Evolutionary conservation across 2,888 invertebrate genomes (phyloP).

Genomic region (Eilema depressum): DNA sequence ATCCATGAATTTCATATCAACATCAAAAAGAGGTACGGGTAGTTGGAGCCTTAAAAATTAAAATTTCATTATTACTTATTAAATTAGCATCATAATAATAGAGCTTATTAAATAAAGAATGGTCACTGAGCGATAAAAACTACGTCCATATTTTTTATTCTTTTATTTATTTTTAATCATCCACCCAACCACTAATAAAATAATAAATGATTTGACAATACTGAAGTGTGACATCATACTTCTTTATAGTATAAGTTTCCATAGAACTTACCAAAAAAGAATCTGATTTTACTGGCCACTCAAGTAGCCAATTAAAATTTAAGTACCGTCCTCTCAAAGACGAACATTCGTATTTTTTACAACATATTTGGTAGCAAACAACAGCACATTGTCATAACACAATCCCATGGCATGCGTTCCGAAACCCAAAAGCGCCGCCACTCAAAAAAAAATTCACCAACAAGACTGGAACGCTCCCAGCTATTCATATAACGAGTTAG

Average conservation of each 20-base stretch:
- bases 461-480: conserved; percentile 5
- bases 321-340: background rate
- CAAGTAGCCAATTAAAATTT: background rate
- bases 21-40: too few species aligned
- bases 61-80: background rate
- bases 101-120: too few species aligned
- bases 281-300: background rate
- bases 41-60: too few species aligned
- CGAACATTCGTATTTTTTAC: background rate
- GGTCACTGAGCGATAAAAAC: too few species aligned
- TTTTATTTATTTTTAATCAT: background rate
- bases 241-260: background rate
- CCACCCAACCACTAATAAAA: background rate
- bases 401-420: background rate
- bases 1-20: background rate
- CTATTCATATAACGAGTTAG: conserved; percentile 23
- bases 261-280: background rate
- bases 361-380: background rate
- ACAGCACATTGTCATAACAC: conserved; percentile 7
- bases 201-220: background rate
- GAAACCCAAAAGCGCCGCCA: background rate
- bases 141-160: too few species aligned
- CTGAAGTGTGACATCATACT: background rate
- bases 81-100: too few species aligned
- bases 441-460: background rate